phyloP scores from a whole-genome alignment of 2,797 vertebrate genomes.

The Pampus argenteus region DNA sequence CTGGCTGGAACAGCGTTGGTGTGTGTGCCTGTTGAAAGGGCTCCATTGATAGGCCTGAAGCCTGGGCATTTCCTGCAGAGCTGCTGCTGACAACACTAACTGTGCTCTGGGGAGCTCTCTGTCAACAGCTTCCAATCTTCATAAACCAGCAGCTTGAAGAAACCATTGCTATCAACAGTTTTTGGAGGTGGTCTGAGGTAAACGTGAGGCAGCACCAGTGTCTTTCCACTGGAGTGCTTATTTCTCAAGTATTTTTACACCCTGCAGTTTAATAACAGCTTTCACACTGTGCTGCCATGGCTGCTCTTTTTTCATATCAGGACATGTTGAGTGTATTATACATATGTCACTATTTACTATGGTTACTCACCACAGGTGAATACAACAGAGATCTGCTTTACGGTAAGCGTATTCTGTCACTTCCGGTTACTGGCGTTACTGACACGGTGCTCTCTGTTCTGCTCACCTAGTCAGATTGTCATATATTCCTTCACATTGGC shows the following conservation, averaged over 20 bases:
- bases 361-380: background rate
- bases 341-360: too few relatives aligned
- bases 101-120: conserved; percentile 68
- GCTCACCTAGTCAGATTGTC: too few relatives aligned
- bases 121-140: conserved; percentile 75
- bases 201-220: conserved; percentile 16
- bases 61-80: conserved; percentile 80
- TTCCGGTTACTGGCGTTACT: too few relatives aligned
- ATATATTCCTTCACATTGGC: too few relatives aligned
- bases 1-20: conserved; percentile 56
- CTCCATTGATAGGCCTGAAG: conserved; percentile 80
- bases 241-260: conserved; percentile 29
- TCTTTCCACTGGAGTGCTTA: conserved; percentile 9
- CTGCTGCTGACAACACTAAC: conserved; percentile 75
- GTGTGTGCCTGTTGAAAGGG: conserved; percentile 78
- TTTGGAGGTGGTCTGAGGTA: conserved; percentile 39
- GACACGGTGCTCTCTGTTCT: too few relatives aligned
- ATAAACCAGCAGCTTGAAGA: conserved; percentile 53
- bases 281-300: conserved; percentile 1
- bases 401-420: too few relatives aligned
- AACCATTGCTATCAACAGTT: conserved; percentile 31
- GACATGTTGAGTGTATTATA: background rate
- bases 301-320: background rate
- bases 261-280: background rate
- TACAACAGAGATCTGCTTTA: too few relatives aligned